phyloP scores from a whole-genome alignment of 1,140 invertebrate genomes.

The Heterodera carotae region DNA sequence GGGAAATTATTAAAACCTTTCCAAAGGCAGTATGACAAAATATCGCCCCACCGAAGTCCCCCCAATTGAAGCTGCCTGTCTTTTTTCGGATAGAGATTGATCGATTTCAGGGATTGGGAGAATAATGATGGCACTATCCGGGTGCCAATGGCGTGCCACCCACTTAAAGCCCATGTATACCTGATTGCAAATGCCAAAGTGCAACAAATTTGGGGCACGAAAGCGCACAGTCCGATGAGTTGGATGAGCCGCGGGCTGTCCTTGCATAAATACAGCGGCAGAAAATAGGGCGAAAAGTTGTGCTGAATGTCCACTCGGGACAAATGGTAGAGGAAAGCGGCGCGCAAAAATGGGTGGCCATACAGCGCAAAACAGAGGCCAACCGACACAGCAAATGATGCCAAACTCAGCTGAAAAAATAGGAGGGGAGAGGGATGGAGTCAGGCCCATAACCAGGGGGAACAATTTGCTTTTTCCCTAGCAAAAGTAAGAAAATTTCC shows the following conservation, averaged over 20 bases:
- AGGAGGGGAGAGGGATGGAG: too few species aligned
- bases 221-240: slow-evolving; percentile 73
- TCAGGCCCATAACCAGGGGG: too few species aligned
- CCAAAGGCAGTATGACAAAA: too few species aligned
- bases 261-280: slow-evolving; percentile 82
- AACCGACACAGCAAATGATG: slow-evolving; percentile 74
- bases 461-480: too few species aligned
- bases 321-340: slow-evolving; percentile 91
- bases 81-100: background rate
- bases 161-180: slow-evolving; percentile 34
- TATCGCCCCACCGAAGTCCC: too few species aligned
- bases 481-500: too few species aligned
- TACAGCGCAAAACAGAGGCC: slow-evolving; percentile 76
- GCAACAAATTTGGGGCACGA: slow-evolving; percentile 77
- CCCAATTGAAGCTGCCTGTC: background rate
- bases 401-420: slow-evolving; percentile 71
- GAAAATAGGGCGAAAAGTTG: slow-evolving; percentile 96
- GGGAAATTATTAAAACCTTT: too few species aligned
- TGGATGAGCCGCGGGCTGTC: slow-evolving; percentile 65
- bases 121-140: too few species aligned
- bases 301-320: slow-evolving; percentile 85
- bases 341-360: slow-evolving; percentile 83
- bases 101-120: background rate
- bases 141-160: too few species aligned
- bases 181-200: slow-evolving; percentile 74